phyloP scores from a whole-genome alignment of 2,113 vertebrate species.

The Ploceus nigricollis region DNA sequence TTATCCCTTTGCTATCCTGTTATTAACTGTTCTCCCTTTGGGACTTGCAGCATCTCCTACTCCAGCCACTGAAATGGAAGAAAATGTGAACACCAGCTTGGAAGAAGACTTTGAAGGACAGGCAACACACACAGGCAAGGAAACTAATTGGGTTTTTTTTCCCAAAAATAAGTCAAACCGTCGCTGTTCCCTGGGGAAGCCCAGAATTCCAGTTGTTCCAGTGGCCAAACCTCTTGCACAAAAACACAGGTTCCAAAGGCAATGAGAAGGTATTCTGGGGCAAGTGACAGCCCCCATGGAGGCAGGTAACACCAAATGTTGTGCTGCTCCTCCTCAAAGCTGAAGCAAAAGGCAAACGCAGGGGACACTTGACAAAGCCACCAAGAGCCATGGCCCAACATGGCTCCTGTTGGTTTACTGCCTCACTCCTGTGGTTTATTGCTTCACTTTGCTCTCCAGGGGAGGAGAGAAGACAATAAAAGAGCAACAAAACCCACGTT shows the following conservation, averaged over 20 bases:
- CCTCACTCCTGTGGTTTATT: not conserved
- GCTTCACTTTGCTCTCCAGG: not conserved
- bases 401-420: not conserved
- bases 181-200: not conserved
- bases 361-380: not conserved
- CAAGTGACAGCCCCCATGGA: not conserved
- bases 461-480: not conserved
- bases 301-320: not conserved
- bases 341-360: not conserved
- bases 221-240: not conserved
- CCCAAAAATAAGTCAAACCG: not conserved
- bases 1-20: not conserved
- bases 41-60: not conserved
- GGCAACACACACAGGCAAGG: conserved; percentile 88
- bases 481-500: not conserved
- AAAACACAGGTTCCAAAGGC: not conserved
- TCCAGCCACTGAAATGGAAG: conserved; percentile 68
- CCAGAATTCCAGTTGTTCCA: not conserved
- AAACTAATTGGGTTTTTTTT: not conserved
- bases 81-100: conserved; percentile 66
- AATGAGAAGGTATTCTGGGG: not conserved
- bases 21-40: conserved; percentile 9
- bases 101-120: conserved; percentile 84
- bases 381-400: not conserved
- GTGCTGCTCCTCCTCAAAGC: not conserved